These are phyloP conservation scores for Cinara cedri DNA, from an alignment of 2,888 invertebrate genomes.

Conservation along the genomic window DNA sequence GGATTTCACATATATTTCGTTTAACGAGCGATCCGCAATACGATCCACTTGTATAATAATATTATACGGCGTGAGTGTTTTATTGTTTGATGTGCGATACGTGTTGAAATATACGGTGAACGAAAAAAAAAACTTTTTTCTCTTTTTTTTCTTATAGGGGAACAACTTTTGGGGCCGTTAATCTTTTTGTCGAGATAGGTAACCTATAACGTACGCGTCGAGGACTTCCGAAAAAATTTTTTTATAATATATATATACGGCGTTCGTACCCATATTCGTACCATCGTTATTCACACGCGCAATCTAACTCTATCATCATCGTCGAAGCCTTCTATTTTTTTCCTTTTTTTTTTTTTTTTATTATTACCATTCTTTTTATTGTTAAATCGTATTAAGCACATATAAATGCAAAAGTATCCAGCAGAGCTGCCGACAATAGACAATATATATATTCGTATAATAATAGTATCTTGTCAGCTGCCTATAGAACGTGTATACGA, in stretches of 20 bases:
- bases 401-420: constrained; percentile 54
- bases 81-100: not conserved
- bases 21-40: too few species aligned
- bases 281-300: constrained; percentile 51
- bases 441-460: not conserved
- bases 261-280: constrained; percentile 7
- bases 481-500: not conserved
- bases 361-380: constrained; percentile 45
- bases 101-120: not conserved
- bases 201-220: not conserved
- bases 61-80: not conserved
- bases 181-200: constrained; percentile 38
- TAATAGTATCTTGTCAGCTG: constrained; percentile 54
- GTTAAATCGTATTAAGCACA: constrained; percentile 2
- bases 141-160: too few species aligned
- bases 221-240: constrained; percentile 17
- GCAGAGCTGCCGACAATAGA: constrained; percentile 50
- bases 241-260: too few species aligned
- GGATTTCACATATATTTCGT: too few species aligned
- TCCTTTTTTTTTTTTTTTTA: not conserved
- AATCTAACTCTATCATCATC: constrained; percentile 55
- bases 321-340: constrained; percentile 46
- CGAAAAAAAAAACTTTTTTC: constrained; percentile 29
- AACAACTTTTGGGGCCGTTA: constrained; percentile 42
- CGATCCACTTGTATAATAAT: not conserved